Base-by-base conservation (phyloP, 2,888 invertebrate genomes). In the Linyphia triangularis region DNA sequence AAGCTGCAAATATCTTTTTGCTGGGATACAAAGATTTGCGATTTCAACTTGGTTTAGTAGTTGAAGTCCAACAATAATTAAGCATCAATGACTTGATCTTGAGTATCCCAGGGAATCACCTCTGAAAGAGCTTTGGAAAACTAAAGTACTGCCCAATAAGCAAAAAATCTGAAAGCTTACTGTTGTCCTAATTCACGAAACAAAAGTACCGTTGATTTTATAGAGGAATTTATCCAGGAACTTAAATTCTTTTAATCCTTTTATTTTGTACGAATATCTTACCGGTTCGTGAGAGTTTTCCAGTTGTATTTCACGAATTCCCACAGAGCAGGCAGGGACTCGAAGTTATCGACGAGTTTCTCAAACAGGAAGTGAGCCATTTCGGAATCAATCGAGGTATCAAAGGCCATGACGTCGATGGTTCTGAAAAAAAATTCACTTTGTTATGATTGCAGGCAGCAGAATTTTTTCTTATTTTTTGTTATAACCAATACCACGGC, bases 301-400 rank as follows among this genome's bases (percentile, higher is more conserved):
- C 81, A 86, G 16, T 86, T 61, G 0, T 57, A 2, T 28, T 81
- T 86, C 1, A 81, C 30, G 37, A 69, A 86, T n/a, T 81, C 63
- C 86, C 86, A 86, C 6, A 86, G 57, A 5, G 40, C 2, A 16
- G 79, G 75, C 9, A 81, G 10, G 4, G 86, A 73, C 6, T 26
- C 30, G 0, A 30, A 59, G 9, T 81, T 86, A 26, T 28, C 65
- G 13, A 70, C 61, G 10, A 86, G 57, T 5, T 51, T 43, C 16
- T 75, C 28, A 22, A 81, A 86, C 30, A 86, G 24, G 22, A 59
- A 30, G 10, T 65, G 40, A 5, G 79, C 79, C 28, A 81, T 13
- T n/a, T 57, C 16, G 26, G 57, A 7, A 22, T 75, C 67, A 7
- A 86, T 43, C n/a, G 22, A n/a, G 0, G 86, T 72, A 67, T 86